Evolutionary conservation across 1,140 invertebrate genomes (phyloP).

Genomic region (Drosophila suzukii): DNA sequence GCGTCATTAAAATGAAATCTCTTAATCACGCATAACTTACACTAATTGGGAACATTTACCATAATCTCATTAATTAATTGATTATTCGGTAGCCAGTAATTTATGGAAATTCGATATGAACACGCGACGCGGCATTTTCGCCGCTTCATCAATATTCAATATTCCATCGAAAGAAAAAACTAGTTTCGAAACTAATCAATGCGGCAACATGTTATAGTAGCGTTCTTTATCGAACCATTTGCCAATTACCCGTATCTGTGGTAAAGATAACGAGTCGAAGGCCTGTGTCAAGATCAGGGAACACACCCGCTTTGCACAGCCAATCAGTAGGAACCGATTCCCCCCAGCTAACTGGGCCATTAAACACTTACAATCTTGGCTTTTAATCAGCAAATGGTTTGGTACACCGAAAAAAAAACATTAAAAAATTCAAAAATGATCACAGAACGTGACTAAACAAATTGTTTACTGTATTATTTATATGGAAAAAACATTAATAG

Average conservation of each 20-base stretch:
- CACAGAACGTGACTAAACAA: not conserved
- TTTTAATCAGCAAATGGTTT: conserved; percentile 17
- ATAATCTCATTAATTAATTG: conserved; percentile 30
- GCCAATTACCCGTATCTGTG: conserved; percentile 34
- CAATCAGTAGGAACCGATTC: conserved; percentile 37
- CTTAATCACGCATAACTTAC: conserved; percentile 24
- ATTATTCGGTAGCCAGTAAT: conserved; percentile 5
- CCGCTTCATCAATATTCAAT: conserved; percentile 46
- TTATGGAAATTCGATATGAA: conserved; percentile 42
- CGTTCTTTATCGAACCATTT: conserved; percentile 42
- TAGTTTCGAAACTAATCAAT: conserved; percentile 47
- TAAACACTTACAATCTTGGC: conserved; percentile 18
- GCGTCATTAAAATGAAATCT: conserved; percentile 39
- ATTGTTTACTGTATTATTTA: not conserved
- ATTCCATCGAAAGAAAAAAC: conserved; percentile 22
- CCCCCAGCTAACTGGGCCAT: conserved; percentile 14
- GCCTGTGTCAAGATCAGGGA: conserved; percentile 60
- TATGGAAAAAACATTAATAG: not conserved
- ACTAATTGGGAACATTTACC: conserved; percentile 30
- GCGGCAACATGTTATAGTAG: conserved; percentile 8
- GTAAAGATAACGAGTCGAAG: conserved; percentile 24
- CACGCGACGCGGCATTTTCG: conserved; percentile 45
- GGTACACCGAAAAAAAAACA: too few relatives aligned
- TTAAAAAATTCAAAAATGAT: not conserved
- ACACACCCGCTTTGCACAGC: conserved; percentile 50